A percentile compares a stretch with the other conserved stretches of the same genome.
phyloP scores from a whole-genome alignment of 2,797 vertebrate genomes.

The Falco concolor region DNA sequence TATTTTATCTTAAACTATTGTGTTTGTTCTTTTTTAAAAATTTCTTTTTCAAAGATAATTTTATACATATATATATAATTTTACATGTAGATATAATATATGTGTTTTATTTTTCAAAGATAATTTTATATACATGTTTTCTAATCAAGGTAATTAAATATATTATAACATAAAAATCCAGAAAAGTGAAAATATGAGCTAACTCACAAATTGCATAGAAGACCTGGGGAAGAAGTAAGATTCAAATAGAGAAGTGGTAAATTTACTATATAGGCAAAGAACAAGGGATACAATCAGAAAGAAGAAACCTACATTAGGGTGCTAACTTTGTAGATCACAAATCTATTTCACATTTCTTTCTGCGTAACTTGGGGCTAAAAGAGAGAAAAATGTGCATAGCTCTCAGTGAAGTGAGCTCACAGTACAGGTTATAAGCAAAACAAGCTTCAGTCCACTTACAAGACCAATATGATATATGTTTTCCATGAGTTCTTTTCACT shows the following conservation, averaged over 20 bases:
- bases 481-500: neutral
- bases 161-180: neutral
- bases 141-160: neutral
- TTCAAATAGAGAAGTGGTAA: neutral
- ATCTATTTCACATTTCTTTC: neutral
- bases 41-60: neutral
- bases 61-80: neutral
- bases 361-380: neutral
- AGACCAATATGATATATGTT: accelerated
- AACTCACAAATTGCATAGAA: neutral
- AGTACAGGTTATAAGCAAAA: neutral
- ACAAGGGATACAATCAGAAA: neutral
- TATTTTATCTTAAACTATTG: neutral
- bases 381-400: neutral
- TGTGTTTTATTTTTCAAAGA: neutral
- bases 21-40: neutral
- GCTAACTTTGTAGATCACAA: neutral
- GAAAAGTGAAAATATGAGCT: neutral
- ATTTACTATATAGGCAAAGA: neutral
- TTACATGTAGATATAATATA: too few relatives aligned
- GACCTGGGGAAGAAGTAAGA: neutral
- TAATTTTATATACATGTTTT: neutral
- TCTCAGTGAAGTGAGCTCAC: neutral
- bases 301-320: neutral
- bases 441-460: neutral